Conservation (phyloP, 2,888 invertebrate species). For the Bruchidius siliquastri region DNA sequence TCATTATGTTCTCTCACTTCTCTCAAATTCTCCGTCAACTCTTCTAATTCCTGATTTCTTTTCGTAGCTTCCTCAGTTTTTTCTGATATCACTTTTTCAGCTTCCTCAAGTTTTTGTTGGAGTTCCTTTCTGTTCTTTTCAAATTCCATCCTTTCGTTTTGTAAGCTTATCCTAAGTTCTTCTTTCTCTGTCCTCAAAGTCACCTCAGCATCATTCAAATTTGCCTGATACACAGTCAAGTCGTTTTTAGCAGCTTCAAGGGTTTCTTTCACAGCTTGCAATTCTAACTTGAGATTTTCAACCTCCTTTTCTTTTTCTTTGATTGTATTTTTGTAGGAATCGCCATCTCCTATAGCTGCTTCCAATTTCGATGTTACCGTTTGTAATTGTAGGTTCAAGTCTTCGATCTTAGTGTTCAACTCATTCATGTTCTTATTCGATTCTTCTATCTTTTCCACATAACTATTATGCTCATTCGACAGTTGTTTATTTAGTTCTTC, state of each 20-base stretch:
- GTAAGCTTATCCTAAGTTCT: constrained; percentile 37
- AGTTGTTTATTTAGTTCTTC: neutral
- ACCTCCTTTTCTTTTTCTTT: constrained; percentile 12
- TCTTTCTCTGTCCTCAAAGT: constrained; percentile 41
- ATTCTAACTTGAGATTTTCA: constrained; percentile 39
- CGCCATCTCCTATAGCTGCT: neutral
- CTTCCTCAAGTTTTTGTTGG: constrained; percentile 42
- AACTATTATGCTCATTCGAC: neutral
- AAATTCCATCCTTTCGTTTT: constrained; percentile 39
- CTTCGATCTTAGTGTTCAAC: neutral
- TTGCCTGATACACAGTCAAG: constrained; percentile 39
- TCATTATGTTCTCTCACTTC: constrained; percentile 4
- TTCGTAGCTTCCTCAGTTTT: constrained; percentile 12
- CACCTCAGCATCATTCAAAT: constrained; percentile 36
- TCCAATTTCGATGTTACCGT: neutral
- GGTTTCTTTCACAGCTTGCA: constrained; percentile 40
- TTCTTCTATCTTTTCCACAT: neutral
- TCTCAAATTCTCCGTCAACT: constrained; percentile 14
- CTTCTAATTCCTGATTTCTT: constrained; percentile 5
- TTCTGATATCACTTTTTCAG: neutral
- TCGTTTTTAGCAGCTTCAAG: constrained; percentile 33
- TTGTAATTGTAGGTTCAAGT: neutral
- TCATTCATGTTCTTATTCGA: neutral
- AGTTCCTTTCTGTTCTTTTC: constrained; percentile 41
- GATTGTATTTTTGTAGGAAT: constrained; percentile 10